These are phyloP conservation scores for Synergus umbraculus DNA, from an alignment of 2,888 invertebrate genomes.

Conservation along the genomic window DNA sequence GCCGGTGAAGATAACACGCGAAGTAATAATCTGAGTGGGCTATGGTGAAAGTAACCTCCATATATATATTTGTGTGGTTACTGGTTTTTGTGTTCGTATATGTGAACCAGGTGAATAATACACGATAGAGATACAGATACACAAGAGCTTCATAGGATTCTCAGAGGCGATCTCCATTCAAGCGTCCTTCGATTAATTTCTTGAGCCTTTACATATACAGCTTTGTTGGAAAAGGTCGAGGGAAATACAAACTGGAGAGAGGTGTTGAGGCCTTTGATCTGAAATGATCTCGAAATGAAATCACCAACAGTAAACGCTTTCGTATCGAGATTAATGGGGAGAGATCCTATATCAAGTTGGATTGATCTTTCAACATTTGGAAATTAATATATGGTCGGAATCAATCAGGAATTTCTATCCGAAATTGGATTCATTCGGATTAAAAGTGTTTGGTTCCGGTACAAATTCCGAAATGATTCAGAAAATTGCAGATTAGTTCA, in stretches of 20 bases:
- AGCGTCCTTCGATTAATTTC: slow-evolving; percentile 52
- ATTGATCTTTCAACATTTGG: background rate
- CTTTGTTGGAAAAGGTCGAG: slow-evolving; percentile 50
- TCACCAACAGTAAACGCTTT: slow-evolving; percentile 11
- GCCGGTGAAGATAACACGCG: slow-evolving; percentile 42
- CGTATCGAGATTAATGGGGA: background rate
- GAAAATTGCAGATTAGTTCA: too few species aligned
- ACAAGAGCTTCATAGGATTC: background rate
- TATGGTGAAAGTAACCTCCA: slow-evolving; percentile 56
- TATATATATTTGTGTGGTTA: slow-evolving; percentile 39
- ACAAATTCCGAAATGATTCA: too few species aligned
- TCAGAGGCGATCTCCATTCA: slow-evolving; percentile 49
- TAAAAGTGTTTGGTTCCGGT: too few species aligned
- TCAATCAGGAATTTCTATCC: too few species aligned
- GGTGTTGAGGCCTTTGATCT: slow-evolving; percentile 38
- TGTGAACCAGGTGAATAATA: background rate
- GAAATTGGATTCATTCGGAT: too few species aligned
- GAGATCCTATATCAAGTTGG: slow-evolving; percentile 3
- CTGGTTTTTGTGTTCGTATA: slow-evolving; percentile 31
- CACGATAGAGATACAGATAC: background rate
- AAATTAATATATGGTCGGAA: background rate
- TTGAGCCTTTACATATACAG: slow-evolving; percentile 11
- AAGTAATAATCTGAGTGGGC: slow-evolving; percentile 49
- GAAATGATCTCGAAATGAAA: slow-evolving; percentile 15
- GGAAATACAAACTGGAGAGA: slow-evolving; percentile 41